phyloP scores from a whole-genome alignment of 2,113 vertebrate species.

The Eurystomus gularis region DNA sequence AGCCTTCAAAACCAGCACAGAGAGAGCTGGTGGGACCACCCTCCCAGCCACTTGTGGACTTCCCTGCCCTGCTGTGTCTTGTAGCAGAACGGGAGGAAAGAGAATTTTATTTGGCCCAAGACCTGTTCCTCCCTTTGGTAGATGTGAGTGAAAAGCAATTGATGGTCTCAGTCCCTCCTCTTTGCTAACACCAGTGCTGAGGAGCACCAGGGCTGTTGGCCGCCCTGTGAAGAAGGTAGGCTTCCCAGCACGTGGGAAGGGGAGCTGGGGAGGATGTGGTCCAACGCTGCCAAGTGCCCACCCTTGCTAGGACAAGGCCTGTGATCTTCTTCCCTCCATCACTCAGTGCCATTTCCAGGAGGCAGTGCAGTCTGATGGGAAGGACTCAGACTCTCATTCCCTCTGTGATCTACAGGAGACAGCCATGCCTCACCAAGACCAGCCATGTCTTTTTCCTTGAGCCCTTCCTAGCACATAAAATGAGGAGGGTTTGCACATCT shows the following conservation, averaged over 20 bases:
- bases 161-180: not conserved
- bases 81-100: not conserved
- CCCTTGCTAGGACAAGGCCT: not conserved
- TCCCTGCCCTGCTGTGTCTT: not conserved
- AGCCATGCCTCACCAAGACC: not conserved
- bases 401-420: not conserved
- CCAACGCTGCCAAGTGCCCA: not conserved
- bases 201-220: not conserved
- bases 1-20: not conserved
- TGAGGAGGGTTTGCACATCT: not conserved
- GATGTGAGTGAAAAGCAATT: not conserved
- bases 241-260: not conserved
- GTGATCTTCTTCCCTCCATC: not conserved
- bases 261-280: not conserved
- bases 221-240: not conserved
- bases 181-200: not conserved
- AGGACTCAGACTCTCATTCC: not conserved
- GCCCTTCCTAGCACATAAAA: not conserved
- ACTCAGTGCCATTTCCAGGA: not conserved
- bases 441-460: not conserved
- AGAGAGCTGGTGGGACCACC: not conserved
- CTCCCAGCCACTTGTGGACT: rapidly evolving
- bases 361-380: not conserved
- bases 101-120: not conserved
- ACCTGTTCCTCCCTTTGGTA: not conserved